A percentile compares a stretch with the other conserved stretches of the same genome.
Conservation (phyloP, 2,888 invertebrate species). For the Cerceris ruficornis region DNA sequence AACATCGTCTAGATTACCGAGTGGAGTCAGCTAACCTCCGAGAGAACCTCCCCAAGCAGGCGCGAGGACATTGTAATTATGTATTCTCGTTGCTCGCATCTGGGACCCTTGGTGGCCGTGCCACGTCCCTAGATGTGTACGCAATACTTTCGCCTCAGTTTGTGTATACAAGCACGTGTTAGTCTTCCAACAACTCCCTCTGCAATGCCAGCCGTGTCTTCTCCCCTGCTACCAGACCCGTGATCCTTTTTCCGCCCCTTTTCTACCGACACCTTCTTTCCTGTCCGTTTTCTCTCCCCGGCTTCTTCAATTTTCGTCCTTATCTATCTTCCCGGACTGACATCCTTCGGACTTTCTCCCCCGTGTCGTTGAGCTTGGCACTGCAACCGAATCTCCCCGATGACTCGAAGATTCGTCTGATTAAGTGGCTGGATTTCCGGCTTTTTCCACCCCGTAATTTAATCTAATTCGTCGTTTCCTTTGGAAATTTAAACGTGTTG, state of each 20-base stretch:
- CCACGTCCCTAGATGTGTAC: slow-evolving; percentile 49
- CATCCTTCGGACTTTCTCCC: slow-evolving; percentile 1
- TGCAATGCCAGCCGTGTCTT: slow-evolving; percentile 30
- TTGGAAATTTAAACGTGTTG: slow-evolving; percentile 2
- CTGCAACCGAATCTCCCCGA: slow-evolving; percentile 31
- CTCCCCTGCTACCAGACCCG: slow-evolving; percentile 5
- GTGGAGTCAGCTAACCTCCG: slow-evolving; percentile 70
- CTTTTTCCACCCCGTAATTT: slow-evolving; percentile 46
- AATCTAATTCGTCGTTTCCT: slow-evolving; percentile 34
- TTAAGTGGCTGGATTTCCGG: slow-evolving; percentile 43
- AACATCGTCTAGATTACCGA: slow-evolving; percentile 75
- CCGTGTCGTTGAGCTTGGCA: not conserved
- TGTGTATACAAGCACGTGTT: slow-evolving; percentile 35
- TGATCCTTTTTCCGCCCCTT: slow-evolving; percentile 42
- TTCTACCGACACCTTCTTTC: slow-evolving; percentile 36
- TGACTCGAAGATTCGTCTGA: slow-evolving; percentile 53
- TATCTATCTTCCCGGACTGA: slow-evolving; percentile 33
- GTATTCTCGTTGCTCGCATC: slow-evolving; percentile 76
- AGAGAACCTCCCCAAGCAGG: slow-evolving; percentile 68
- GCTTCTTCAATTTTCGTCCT: slow-evolving; percentile 3
- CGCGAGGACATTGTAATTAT: slow-evolving; percentile 77
- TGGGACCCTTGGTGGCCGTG: slow-evolving; percentile 65
- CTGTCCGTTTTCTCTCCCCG: slow-evolving; percentile 4
- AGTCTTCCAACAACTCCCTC: slow-evolving; percentile 52
- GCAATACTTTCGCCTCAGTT: slow-evolving; percentile 26